phyloP scores from a whole-genome alignment of 2,113 vertebrate genomes.

The Arenaria interpres region DNA sequence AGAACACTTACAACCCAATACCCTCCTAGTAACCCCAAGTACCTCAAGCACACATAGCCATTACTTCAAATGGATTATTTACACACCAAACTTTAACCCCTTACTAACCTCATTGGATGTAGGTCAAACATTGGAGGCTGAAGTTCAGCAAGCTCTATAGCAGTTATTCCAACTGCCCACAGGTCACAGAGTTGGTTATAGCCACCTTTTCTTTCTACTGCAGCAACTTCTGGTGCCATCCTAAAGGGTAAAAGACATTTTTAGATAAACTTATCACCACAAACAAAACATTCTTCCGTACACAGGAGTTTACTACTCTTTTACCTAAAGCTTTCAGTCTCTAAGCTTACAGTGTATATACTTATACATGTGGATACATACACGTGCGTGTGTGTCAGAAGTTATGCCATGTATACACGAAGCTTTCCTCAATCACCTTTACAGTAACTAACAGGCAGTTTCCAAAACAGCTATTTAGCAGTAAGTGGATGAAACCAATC shows the following conservation, averaged over 20 bases:
- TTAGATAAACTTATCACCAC: not conserved
- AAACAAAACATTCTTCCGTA: not conserved
- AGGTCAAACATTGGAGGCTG: conserved; percentile 98
- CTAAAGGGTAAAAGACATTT: conserved; percentile 61
- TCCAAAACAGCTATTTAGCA: not conserved
- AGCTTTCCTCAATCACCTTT: not conserved
- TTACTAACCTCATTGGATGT: conserved; percentile 94
- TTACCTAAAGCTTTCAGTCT: not conserved
- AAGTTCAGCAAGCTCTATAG: conserved; percentile 96
- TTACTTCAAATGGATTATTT: not conserved
- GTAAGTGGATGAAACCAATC: not conserved
- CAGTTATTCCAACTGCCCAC: conserved; percentile 98
- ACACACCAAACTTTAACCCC: not conserved
- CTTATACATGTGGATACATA: not conserved
- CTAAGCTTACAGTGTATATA: not conserved
- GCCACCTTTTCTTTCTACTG: conserved; percentile 97
- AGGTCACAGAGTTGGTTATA: conserved; percentile 99
- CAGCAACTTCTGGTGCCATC: conserved; percentile 99
- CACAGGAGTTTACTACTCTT: not conserved
- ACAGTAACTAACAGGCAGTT: not conserved
- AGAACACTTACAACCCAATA: not conserved
- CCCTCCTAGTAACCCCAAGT: not conserved
- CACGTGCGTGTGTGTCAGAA: not conserved
- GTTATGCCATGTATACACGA: not conserved
- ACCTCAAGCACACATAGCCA: not conserved